Evolutionary conservation across 2,797 vertebrate species (phyloP).

Genomic region (Apogon hyalosoma): DNA sequence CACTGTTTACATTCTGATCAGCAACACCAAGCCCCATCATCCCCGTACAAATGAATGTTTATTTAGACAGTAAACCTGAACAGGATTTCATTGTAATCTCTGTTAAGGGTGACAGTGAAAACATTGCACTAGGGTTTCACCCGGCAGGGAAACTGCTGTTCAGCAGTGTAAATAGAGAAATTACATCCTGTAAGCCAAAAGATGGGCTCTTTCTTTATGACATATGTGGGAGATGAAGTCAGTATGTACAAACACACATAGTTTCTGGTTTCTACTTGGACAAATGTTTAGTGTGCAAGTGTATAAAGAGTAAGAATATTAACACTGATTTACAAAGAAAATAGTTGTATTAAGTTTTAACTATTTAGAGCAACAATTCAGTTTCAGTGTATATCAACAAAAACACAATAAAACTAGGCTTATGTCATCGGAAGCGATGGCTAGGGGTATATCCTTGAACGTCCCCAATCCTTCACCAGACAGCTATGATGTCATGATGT

Average conservation of each 20-base stretch:
- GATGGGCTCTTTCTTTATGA: slow-evolving; percentile 31
- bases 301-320: slow-evolving; percentile 8
- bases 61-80: slow-evolving; percentile 59
- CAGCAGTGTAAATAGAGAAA: slow-evolving; percentile 66
- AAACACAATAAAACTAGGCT: no score
- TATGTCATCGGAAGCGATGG: no score
- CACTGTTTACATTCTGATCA: slow-evolving; percentile 65
- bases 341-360: no score
- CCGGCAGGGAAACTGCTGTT: slow-evolving; percentile 52
- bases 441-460: no score
- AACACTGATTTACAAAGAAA: slow-evolving; percentile 7
- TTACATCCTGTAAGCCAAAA: slow-evolving; percentile 43
- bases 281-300: slow-evolving; percentile 35
- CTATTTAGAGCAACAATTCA: no score
- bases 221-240: slow-evolving; percentile 38
- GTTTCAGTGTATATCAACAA: no score
- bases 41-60: slow-evolving; percentile 53
- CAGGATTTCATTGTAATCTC: slow-evolving; percentile 63
- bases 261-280: slow-evolving; percentile 42
- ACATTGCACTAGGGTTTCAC: slow-evolving; percentile 63
- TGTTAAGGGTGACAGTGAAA: slow-evolving; percentile 70
- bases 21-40: slow-evolving; percentile 43
- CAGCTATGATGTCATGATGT: no score
- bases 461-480: no score
- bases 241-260: neutral